Base-by-base conservation (phyloP, 2,888 invertebrate species). In the Campopleginae sp. region DNA sequence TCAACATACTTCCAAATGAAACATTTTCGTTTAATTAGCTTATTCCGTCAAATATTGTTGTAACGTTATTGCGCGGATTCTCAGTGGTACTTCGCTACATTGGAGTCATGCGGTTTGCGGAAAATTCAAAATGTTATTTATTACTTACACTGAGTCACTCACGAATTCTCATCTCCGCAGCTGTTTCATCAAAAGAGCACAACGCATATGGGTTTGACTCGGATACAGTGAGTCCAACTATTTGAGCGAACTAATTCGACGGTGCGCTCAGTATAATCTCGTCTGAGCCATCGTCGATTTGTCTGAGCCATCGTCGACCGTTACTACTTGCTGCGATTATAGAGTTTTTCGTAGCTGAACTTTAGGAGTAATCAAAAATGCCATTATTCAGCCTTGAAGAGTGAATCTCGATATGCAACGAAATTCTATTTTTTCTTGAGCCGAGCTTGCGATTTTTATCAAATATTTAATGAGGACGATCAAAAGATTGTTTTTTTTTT, bases 241-340 rank as follows among this genome's bases (percentile, higher is more conserved):
- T 6, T 58, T 14, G 14, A 54, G 38, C 58, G 44, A 27, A 31
- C 54, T 19, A 23, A 72, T 5, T 33, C 19, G 14, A n/a, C n/a
- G n/a, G n/a, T n/a, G 54, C 58, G 19, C 12, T 8, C 38, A 23
- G 17, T 54, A n/a, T n/a, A 42, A 58, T 72, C 17, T 19, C 54
- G 38, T 54, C n/a, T n/a, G n/a, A n/a, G n/a, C n/a, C n/a, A n/a
- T n/a, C n/a, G n/a, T 42, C 77, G 27, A 42, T 66, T 77, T 66
- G 77, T 66, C 66, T 77, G 66, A 66, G 66, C 77, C 33, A 77
- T 66, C 17, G n/a, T 27, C n/a, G 66, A 42, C 77, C 27, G n/a
- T 51, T 42, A 77, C 77, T 42, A 77, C 77, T 77, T 10, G 42
- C 12, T 54, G 54, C 27, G 27, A 8, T 14, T 27, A n/a, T n/a